Evolutionary conservation across 2,113 vertebrate genomes (phyloP).

Genomic region (Panthera leo): DNA sequence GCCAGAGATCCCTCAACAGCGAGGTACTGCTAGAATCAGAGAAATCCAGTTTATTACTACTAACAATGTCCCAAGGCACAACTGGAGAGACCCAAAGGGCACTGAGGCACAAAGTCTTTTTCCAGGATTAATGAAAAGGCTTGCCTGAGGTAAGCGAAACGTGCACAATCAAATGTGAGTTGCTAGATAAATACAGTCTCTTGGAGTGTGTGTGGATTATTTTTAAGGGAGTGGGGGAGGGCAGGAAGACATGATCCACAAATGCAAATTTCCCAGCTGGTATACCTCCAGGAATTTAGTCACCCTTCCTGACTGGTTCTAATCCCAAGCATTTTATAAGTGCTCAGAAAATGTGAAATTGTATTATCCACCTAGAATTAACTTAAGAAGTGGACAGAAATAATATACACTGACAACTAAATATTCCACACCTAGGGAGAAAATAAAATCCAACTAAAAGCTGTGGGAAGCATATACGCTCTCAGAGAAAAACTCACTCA

Average conservation of each 20-base stretch:
- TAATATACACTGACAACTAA: conserved; percentile 38
- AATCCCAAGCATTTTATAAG: background rate
- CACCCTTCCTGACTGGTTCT: background rate
- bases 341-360: background rate
- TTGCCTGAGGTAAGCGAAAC: background rate
- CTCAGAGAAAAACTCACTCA: conserved; percentile 31
- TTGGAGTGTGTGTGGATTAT: background rate
- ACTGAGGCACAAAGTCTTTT: background rate
- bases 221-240: background rate
- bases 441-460: background rate
- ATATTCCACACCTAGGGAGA: background rate
- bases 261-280: background rate
- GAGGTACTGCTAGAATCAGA: background rate
- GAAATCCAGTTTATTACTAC: background rate
- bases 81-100: background rate
- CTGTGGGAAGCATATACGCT: background rate
- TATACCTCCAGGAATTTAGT: background rate
- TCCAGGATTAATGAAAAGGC: background rate
- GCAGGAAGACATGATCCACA: background rate
- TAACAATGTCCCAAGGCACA: background rate
- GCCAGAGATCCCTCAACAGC: background rate
- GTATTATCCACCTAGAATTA: background rate
- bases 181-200: background rate
- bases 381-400: conserved; percentile 13
- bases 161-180: background rate